A percentile compares a stretch with the other conserved stretches of the same genome.
Evolutionary conservation across 2,888 invertebrate genomes (phyloP).

Genomic region (Conistra vaccinii): DNA sequence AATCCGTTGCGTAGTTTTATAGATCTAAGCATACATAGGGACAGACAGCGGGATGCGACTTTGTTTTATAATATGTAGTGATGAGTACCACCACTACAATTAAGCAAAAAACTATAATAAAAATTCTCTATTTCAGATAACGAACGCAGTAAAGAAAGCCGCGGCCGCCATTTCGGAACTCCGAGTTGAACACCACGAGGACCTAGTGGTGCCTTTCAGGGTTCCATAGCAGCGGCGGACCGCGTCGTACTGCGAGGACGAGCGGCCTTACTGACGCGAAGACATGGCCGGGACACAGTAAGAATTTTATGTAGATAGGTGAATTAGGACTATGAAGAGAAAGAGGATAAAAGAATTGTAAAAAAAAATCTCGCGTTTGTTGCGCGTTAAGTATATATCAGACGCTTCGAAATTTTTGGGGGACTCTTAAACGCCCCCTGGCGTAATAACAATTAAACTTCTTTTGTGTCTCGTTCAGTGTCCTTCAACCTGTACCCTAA

Average conservation of each 20-base stretch:
- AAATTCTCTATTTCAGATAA: conserved; percentile 90
- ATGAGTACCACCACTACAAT: too few relatives aligned
- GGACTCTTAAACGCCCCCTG: not conserved
- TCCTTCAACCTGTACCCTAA: too few relatives aligned
- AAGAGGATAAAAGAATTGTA: not conserved
- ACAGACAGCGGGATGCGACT: too few relatives aligned
- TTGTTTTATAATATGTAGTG: too few relatives aligned
- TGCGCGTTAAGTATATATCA: not conserved
- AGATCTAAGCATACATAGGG: too few relatives aligned
- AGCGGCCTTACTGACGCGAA: conserved; percentile 63
- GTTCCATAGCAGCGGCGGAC: conserved; percentile 91
- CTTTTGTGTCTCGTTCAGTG: not conserved
- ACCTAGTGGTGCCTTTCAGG: conserved; percentile 96
- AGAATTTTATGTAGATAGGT: conserved; percentile 24
- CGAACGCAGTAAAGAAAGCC: conserved; percentile 92
- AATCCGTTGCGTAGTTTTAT: too few relatives aligned
- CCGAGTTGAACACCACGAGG: conserved; percentile 97
- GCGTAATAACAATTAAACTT: not conserved
- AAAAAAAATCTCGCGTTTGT: not conserved
- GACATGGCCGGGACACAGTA: conserved; percentile 18
- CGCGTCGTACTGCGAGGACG: conserved; percentile 64
- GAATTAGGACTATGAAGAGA: conserved; percentile 12
- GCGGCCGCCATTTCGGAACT: conserved; percentile 94
- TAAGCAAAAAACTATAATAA: not conserved
- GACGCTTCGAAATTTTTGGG: not conserved